Evolutionary conservation across 2,797 vertebrate genomes (phyloP).

Genomic region (Triplophysa bombifrons): DNA sequence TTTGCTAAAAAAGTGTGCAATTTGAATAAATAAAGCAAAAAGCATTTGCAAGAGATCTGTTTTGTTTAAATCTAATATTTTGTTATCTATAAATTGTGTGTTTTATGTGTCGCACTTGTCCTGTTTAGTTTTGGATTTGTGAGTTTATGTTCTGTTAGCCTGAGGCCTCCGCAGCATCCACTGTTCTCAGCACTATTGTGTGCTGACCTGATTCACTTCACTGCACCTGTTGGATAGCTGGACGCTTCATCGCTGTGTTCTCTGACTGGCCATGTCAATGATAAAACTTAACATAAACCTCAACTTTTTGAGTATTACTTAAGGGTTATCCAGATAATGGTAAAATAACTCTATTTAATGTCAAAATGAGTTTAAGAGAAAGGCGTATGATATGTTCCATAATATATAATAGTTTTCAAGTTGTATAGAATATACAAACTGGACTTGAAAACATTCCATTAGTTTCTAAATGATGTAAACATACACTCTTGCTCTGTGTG

Average conservation of each 20-base stretch:
- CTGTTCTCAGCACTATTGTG: conserved; percentile 9
- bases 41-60: background rate
- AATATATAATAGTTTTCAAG: too few species aligned
- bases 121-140: background rate
- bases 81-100: background rate
- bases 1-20: background rate
- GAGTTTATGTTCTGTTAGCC: background rate
- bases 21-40: conserved; percentile 22
- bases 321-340: background rate
- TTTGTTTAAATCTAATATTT: background rate
- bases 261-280: background rate
- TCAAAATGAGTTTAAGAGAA: background rate
- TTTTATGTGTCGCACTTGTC: background rate
- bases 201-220: conserved; percentile 51
- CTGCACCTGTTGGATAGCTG: conserved; percentile 49
- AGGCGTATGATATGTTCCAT: too few species aligned
- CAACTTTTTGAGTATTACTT: too few species aligned
- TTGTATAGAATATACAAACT: too few species aligned
- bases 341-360: background rate
- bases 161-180: background rate
- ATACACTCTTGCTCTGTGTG: background rate
- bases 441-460: too few species aligned
- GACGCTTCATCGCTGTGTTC: conserved; percentile 24
- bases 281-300: background rate
- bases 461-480: background rate